These are phyloP conservation scores for Drosophila ezoana DNA, from an alignment of 2,888 invertebrate species.

Conservation along the genomic window DNA sequence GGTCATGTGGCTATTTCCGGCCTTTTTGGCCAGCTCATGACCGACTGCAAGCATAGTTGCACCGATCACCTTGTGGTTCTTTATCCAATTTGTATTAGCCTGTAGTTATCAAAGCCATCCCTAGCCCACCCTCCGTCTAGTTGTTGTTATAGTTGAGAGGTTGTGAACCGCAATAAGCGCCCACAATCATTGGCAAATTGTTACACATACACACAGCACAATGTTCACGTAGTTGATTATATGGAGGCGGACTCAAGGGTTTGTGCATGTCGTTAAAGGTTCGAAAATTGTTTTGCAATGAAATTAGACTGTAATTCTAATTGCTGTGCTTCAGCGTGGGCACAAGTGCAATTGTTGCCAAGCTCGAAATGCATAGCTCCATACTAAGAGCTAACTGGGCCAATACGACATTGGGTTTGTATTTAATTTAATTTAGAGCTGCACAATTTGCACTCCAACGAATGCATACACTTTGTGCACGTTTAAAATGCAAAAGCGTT, in stretches of 20 bases:
- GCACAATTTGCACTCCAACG: conserved; percentile 18
- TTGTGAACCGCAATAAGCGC: conserved; percentile 58
- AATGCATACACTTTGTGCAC: conserved; percentile 15
- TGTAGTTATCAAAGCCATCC: background rate
- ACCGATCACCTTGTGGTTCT: conserved; percentile 64
- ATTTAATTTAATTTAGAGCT: conserved; percentile 42
- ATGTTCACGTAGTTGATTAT: background rate
- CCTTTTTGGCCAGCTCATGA: conserved; percentile 66
- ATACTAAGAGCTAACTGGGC: conserved; percentile 19
- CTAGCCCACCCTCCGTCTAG: background rate
- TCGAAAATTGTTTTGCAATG: conserved; percentile 75
- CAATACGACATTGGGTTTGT: conserved; percentile 11
- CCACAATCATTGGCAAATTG: conserved; percentile 60
- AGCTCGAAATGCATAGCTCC: background rate
- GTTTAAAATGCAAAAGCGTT: conserved; percentile 18
- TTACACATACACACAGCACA: conserved; percentile 16
- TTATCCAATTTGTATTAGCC: conserved; percentile 66
- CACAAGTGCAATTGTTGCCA: conserved; percentile 18
- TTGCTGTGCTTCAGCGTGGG: conserved; percentile 46
- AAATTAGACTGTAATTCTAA: conserved; percentile 74
- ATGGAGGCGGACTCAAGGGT: background rate
- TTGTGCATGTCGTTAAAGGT: conserved; percentile 57
- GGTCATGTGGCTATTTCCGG: conserved; percentile 77
- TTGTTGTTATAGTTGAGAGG: conserved; percentile 18
- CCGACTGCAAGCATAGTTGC: conserved; percentile 28